Conservation (phyloP, 2,113 vertebrate species). For the Anser brachyrhynchus region DNA sequence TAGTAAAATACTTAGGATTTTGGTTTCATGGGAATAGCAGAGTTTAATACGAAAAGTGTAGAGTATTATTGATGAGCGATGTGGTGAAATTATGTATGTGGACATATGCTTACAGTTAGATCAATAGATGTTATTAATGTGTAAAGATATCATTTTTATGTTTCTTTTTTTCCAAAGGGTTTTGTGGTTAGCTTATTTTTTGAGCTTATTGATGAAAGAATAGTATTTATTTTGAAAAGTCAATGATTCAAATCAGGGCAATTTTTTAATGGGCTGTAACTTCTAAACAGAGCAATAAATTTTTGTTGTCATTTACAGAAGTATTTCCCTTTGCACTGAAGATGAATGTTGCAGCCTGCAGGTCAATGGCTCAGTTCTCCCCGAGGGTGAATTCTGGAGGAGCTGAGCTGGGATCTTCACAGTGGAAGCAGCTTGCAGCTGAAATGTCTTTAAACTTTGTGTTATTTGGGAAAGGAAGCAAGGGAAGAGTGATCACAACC, state of each 20-base stretch:
- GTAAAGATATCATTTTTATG: slow-evolving; percentile 62
- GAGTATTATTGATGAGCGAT: slow-evolving; percentile 22
- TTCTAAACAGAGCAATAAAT: slow-evolving; percentile 48
- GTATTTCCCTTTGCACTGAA: background rate
- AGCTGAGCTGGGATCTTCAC: background rate
- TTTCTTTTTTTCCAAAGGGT: slow-evolving; percentile 20
- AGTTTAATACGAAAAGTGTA: slow-evolving; percentile 8
- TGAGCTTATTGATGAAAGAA: slow-evolving; percentile 65
- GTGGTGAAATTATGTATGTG: slow-evolving; percentile 40
- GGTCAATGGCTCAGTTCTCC: slow-evolving; percentile 28
- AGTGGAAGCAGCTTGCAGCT: background rate
- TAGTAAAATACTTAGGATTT: slow-evolving; percentile 28
- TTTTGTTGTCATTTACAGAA: slow-evolving; percentile 29
- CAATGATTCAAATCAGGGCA: slow-evolving; percentile 62
- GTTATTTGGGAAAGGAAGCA: background rate
- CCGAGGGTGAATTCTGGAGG: slow-evolving; percentile 19
- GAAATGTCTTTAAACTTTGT: background rate
- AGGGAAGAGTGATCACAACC: background rate
- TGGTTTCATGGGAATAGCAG: slow-evolving; percentile 20
- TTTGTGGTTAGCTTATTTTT: slow-evolving; percentile 65
- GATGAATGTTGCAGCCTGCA: slow-evolving; percentile 23
- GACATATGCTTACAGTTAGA: slow-evolving; percentile 38
- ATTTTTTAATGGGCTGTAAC: slow-evolving; percentile 50
- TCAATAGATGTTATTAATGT: slow-evolving; percentile 68
- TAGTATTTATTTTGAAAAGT: slow-evolving; percentile 66